Evolutionary conservation across 2,888 invertebrate genomes (phyloP), one percentile per base, ranked within the genome.

Genomic region (Apodemia duryi): DNA sequence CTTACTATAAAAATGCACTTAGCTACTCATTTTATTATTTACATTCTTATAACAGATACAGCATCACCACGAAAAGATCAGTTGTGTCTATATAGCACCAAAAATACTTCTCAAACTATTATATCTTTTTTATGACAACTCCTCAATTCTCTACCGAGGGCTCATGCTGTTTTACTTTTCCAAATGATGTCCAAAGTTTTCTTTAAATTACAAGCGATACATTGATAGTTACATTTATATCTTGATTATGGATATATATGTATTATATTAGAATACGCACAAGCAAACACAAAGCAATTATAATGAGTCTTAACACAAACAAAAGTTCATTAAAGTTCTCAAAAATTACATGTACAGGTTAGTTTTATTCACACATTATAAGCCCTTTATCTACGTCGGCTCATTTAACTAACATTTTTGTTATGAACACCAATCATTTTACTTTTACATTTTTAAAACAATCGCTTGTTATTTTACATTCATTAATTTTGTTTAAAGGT

Each of bases 361-460:
- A 1, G 2, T 35, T 32, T 13, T 35, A 13, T 57, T 57, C 57
- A 32, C 57, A 57, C 54, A 29, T 54, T 54, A 54, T 32, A 32
- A 32, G 29, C 57, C 57, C 57, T 57, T 57, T 57, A 6, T 57
- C 57, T 57, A 57, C 32, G 32, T 13, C 28, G 57, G 32, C 29
- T 57, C 32, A 57, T 32, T 57, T 57, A 57, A 35, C 32, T 35
- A 35, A 2, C 28, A 10, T 57, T 32, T 35, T 35, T 57, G 57
- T 57, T 54, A 54, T 49, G 11, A 54, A 54, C 54, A 54, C 54
- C 21, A 28, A 54, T 54, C 11, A 54, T 29, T 57, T 57, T 11
- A 57, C 11, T 49, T n/a, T 49, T 49, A 13, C 9, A 46, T 11
- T 46, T 46, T 6, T 46, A 13, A 13, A 46, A 46, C 11, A 43